These are phyloP conservation scores for Eulithis prunata DNA, from an alignment of 2,888 invertebrate genomes.

Conservation along the genomic window DNA sequence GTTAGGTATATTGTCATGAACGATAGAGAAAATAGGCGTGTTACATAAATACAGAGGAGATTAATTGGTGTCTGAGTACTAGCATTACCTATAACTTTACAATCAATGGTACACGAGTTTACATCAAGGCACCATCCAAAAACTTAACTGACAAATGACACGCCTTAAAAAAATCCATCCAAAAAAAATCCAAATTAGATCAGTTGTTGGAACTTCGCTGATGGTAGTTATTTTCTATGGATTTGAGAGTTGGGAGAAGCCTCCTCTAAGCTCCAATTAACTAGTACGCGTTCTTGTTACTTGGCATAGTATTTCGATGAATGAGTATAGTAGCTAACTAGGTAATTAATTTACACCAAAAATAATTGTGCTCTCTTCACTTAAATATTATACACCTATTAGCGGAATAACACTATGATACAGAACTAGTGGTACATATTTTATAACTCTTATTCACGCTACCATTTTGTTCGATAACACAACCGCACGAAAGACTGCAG, in stretches of 20 bases:
- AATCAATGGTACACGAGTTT: slow-evolving; percentile 48
- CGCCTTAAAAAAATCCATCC: neutral
- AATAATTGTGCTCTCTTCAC: slow-evolving; percentile 54
- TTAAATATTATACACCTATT: slow-evolving; percentile 36
- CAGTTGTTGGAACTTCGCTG: too few relatives aligned
- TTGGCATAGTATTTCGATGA: slow-evolving; percentile 43
- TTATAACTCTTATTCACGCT: slow-evolving; percentile 17
- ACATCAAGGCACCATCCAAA: too few relatives aligned
- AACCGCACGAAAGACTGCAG: slow-evolving; percentile 22
- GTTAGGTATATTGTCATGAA: slow-evolving; percentile 71
- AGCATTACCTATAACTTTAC: slow-evolving; percentile 79
- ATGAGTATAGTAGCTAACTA: slow-evolving; percentile 53
- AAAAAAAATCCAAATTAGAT: neutral
- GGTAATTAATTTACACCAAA: slow-evolving; percentile 54
- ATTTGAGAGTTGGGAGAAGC: too few relatives aligned
- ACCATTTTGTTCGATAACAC: slow-evolving; percentile 21
- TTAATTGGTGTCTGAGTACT: slow-evolving; percentile 59
- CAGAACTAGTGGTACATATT: slow-evolving; percentile 19
- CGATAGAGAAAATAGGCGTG: slow-evolving; percentile 71
- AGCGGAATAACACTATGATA: slow-evolving; percentile 31
- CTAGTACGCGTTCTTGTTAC: neutral
- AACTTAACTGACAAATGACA: too few relatives aligned
- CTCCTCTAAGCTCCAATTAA: too few relatives aligned
- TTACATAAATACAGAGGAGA: slow-evolving; percentile 68
- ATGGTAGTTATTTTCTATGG: too few relatives aligned